These are phyloP conservation scores for Synanceia verrucosa DNA, from an alignment of 2,797 vertebrate genomes.

Conservation along the genomic window DNA sequence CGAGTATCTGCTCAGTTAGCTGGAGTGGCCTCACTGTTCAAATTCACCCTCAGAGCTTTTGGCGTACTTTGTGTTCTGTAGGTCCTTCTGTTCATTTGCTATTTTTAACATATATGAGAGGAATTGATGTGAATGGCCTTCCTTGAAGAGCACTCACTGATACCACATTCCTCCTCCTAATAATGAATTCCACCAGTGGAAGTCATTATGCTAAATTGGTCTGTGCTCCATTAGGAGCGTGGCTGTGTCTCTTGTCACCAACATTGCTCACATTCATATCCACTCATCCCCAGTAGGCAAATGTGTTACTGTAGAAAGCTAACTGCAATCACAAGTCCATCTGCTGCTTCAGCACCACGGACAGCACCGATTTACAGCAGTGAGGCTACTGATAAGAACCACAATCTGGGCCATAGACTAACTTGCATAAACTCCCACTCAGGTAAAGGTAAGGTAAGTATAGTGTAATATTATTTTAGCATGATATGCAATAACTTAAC, in stretches of 20 bases:
- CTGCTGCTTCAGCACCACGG: background rate
- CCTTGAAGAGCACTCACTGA: slow-evolving; percentile 20
- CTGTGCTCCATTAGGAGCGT: background rate
- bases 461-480: no score
- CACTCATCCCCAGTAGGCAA: background rate
- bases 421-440: no score
- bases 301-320: background rate
- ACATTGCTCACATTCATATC: no score
- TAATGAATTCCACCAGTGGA: background rate
- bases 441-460: no score
- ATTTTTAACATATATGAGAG: background rate
- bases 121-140: background rate
- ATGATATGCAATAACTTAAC: no score
- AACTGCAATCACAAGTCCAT: background rate
- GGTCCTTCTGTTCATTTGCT: background rate
- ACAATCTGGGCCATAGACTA: no score
- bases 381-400: no score
- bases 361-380: background rate
- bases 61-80: background rate
- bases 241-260: slow-evolving; percentile 5
- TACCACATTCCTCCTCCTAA: background rate
- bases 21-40: background rate
- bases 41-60: background rate
- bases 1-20: no score
- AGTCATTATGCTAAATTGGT: background rate